A percentile compares a stretch with the other conserved stretches of the same genome.
Evolutionary conservation across 2,888 invertebrate species (phyloP).

Genomic region (Hyles lineata): DNA sequence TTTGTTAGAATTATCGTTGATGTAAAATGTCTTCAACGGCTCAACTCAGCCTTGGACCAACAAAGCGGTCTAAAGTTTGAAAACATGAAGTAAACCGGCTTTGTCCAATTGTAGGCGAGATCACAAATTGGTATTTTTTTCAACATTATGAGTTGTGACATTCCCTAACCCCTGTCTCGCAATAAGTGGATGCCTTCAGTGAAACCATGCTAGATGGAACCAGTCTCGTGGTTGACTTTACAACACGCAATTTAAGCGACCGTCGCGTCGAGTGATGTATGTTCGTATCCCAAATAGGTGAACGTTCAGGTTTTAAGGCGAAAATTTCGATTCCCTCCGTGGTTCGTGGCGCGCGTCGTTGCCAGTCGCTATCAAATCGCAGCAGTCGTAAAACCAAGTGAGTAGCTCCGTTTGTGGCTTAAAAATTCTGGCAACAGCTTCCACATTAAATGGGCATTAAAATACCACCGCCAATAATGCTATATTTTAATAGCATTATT

Average conservation of each 20-base stretch:
- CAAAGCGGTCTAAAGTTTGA: too few species aligned
- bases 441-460: slow-evolving; percentile 5
- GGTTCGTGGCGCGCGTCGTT: not conserved
- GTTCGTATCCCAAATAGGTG: not conserved
- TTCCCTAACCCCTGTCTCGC: not conserved
- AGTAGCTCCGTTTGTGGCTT: not conserved
- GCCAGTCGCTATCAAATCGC: slow-evolving; percentile 5
- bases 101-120: too few species aligned
- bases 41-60: too few species aligned
- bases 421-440: not conserved
- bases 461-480: too few species aligned
- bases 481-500: not conserved
- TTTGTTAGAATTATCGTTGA: too few species aligned
- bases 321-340: not conserved
- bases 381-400: not conserved
- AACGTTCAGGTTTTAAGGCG: not conserved
- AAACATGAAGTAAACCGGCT: too few species aligned
- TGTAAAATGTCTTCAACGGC: too few species aligned
- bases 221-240: not conserved
- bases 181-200: not conserved
- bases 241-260: not conserved
- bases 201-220: not conserved
- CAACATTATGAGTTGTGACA: not conserved
- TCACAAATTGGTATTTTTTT: too few species aligned
- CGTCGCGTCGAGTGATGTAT: not conserved